These are phyloP conservation scores for Phenganax subtilis DNA, from an alignment of 92 coral and sea anemone species.

Conservation along the genomic window DNA sequence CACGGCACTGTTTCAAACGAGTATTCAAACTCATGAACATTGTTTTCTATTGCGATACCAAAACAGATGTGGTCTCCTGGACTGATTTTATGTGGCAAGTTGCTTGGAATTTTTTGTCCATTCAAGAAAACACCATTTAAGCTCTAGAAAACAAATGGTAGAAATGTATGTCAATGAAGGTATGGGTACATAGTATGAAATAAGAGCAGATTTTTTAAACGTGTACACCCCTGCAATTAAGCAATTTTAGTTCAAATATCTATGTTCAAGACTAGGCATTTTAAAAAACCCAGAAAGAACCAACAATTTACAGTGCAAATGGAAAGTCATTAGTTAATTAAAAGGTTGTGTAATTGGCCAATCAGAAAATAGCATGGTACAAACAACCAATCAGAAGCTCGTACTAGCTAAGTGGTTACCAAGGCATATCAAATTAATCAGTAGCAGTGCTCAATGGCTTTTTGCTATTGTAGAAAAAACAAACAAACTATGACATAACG, in stretches of 20 bases:
- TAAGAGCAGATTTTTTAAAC: too few species aligned
- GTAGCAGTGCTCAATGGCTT: slow-evolving; percentile 21
- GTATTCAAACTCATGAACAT: slow-evolving; percentile 90
- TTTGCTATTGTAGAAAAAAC: too few species aligned
- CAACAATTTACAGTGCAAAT: too few species aligned
- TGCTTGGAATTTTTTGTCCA: slow-evolving; percentile 59
- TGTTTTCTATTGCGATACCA: slow-evolving; percentile 84
- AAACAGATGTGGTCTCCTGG: slow-evolving; percentile 80
- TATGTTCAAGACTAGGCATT: too few species aligned
- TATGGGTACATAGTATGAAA: too few species aligned
- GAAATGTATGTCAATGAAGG: too few species aligned
- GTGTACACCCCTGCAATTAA: too few species aligned
- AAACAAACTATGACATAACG: too few species aligned
- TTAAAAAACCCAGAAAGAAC: too few species aligned
- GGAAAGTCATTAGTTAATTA: too few species aligned
- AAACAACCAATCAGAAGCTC: not conserved
- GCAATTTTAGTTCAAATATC: too few species aligned
- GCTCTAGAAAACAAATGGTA: slow-evolving; percentile 53
- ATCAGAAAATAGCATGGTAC: not conserved
- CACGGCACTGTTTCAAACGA: slow-evolving; percentile 67
- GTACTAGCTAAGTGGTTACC: not conserved
- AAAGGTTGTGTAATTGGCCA: too few species aligned
- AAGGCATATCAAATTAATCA: not conserved
- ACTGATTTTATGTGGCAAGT: slow-evolving; percentile 50
- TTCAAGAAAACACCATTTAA: slow-evolving; percentile 91